phyloP scores from a whole-genome alignment of 2,888 invertebrate species.

The Blera fallax region DNA sequence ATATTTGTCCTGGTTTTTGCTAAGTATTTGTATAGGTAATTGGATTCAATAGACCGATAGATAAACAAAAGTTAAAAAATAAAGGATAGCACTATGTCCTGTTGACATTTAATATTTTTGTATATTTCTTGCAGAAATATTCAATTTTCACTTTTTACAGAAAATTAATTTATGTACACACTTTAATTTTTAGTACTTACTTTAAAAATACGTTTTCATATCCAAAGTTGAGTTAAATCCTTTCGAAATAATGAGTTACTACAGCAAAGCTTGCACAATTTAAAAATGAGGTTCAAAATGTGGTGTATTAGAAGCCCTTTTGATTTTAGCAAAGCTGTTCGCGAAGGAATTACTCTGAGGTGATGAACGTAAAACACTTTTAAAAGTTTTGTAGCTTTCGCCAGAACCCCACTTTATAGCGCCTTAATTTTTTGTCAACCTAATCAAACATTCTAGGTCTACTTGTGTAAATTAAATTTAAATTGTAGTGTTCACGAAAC shows the following conservation, averaged over 20 bases:
- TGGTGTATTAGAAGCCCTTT: too few relatives aligned
- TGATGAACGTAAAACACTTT: too few relatives aligned
- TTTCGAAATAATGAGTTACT: not conserved
- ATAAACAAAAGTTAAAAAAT: not conserved
- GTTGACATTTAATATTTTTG: not conserved
- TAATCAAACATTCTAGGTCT: too few relatives aligned
- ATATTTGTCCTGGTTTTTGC: not conserved
- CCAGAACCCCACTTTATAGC: too few relatives aligned
- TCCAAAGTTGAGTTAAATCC: not conserved
- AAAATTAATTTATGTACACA: constrained; percentile 1
- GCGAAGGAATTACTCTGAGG: too few relatives aligned
- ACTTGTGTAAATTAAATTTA: too few relatives aligned
- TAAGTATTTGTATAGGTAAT: not conserved
- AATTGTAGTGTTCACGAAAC: too few relatives aligned
- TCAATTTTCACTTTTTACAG: not conserved
- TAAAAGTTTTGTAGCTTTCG: too few relatives aligned
- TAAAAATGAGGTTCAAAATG: too few relatives aligned
- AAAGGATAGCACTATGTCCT: not conserved
- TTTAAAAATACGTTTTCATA: not conserved
- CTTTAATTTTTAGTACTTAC: not conserved
- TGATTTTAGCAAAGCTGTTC: too few relatives aligned
- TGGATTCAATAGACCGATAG: constrained; percentile 6
- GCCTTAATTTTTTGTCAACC: too few relatives aligned
- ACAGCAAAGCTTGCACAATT: not conserved
- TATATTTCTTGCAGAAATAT: not conserved